phyloP scores from a whole-genome alignment of 2,888 invertebrate genomes.

The Nemapogon koenigi region DNA sequence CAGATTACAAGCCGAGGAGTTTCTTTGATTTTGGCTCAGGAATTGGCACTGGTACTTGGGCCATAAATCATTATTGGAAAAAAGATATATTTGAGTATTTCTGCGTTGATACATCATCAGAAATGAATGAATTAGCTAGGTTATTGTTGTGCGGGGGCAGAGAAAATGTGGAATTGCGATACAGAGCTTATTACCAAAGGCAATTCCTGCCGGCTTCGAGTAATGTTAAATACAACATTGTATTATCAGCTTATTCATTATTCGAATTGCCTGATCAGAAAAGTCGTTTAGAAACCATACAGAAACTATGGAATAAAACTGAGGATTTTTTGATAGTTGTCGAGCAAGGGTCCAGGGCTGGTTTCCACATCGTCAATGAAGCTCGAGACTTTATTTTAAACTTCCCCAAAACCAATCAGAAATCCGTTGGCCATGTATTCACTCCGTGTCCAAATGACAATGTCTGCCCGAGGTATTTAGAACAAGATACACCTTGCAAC shows the following conservation, averaged over 20 bases:
- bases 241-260: constrained; percentile 80
- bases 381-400: constrained; percentile 81
- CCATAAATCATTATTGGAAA: constrained; percentile 75
- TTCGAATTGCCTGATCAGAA: constrained; percentile 77
- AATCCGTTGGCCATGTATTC: constrained; percentile 67
- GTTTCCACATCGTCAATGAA: constrained; percentile 83
- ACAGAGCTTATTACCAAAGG: constrained; percentile 73
- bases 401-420: constrained; percentile 35
- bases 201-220: constrained; percentile 80
- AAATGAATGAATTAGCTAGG: constrained; percentile 85
- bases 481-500: constrained; percentile 78
- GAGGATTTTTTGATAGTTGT: constrained; percentile 81
- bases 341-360: constrained; percentile 84
- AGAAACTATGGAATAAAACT: constrained; percentile 88
- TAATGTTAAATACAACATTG: constrained; percentile 74
- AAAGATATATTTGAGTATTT: constrained; percentile 79
- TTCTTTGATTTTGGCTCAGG: constrained; percentile 95
- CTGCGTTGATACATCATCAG: constrained; percentile 80
- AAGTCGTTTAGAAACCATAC: constrained; percentile 71
- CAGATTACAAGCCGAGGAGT: constrained; percentile 74
- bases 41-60: constrained; percentile 87
- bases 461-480: constrained; percentile 74
- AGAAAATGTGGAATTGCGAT: constrained; percentile 62
- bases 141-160: constrained; percentile 72
- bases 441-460: constrained; percentile 89